Percentiles rank a stretch among this genome's conserved stretches.
These are phyloP conservation scores for Nilaparvata lugens DNA, from an alignment of 1,140 invertebrate genomes.

Conservation along the genomic window DNA sequence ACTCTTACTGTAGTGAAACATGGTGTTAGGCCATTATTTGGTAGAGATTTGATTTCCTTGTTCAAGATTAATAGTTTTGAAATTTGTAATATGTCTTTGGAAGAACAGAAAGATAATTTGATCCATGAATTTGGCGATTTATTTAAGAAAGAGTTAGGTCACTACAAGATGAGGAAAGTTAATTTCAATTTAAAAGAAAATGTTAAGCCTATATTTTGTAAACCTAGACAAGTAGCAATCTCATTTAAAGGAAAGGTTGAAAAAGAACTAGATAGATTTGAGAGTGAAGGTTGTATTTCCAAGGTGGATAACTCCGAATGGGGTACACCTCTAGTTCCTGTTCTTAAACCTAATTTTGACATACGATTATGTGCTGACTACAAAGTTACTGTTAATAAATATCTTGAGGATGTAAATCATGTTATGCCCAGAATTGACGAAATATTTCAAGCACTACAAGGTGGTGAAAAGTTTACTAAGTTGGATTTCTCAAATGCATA, in stretches of 20 bases:
- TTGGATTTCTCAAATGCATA: conserved; percentile 10
- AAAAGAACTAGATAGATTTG: conserved; percentile 26
- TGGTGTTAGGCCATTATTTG: too few relatives aligned
- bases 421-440: conserved; percentile 13
- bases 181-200: too few relatives aligned
- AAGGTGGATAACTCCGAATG: conserved; percentile 30
- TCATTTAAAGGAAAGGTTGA: conserved; percentile 28
- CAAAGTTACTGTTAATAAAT: conserved; percentile 18
- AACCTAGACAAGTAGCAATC: conserved; percentile 27
- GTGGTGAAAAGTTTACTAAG: conserved; percentile 7
- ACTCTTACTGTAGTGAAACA: too few relatives aligned
- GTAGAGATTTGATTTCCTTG: too few relatives aligned
- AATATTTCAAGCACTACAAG: conserved; percentile 5
- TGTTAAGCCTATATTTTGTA: conserved; percentile 20
- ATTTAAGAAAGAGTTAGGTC: too few relatives aligned
- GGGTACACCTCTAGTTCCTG: conserved; percentile 31
- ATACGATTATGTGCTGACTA: conserved; percentile 32
- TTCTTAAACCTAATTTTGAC: conserved; percentile 29
- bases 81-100: too few relatives aligned
- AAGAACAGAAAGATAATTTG: too few relatives aligned
- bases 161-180: too few relatives aligned
- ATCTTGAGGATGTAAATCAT: not conserved
- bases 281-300: conserved; percentile 25
- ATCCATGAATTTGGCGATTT: too few relatives aligned
- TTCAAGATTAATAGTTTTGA: too few relatives aligned